A percentile compares a stretch with the other conserved stretches of the same genome.
Conservation (phyloP, 2,113 vertebrate genomes). For the Caloenas nicobarica region DNA sequence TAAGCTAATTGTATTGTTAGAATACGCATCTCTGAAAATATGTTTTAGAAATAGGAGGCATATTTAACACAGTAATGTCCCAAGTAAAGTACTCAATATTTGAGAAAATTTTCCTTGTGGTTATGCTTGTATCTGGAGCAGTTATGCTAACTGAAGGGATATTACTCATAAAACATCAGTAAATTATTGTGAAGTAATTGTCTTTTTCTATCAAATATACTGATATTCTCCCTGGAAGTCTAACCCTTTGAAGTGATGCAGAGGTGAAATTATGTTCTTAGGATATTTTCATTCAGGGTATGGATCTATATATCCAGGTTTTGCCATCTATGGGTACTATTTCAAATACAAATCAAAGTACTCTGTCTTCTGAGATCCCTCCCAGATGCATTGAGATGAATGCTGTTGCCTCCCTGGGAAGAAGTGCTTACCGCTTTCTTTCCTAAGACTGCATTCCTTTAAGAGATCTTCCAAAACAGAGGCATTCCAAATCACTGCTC, state of each 20-base stretch:
- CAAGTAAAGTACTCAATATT: background rate
- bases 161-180: background rate
- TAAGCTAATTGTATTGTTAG: slow-evolving; percentile 42
- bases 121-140: background rate
- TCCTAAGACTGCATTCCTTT: background rate
- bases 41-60: slow-evolving; percentile 31
- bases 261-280: background rate
- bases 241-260: background rate
- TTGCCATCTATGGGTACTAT: background rate
- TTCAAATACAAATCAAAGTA: background rate
- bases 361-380: background rate
- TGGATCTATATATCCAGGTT: background rate
- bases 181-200: background rate
- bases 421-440: background rate
- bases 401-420: background rate
- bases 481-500: background rate
- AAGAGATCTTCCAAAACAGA: background rate
- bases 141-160: background rate
- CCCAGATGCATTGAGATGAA: background rate
- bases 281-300: background rate
- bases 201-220: background rate
- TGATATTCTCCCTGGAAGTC: background rate
- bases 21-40: slow-evolving; percentile 1
- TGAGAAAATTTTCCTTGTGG: background rate
- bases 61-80: background rate